Percentiles rank a stretch among this genome's conserved stretches.
phyloP scores from a whole-genome alignment of 2,888 invertebrate genomes.

The Helicoverpa assulta region DNA sequence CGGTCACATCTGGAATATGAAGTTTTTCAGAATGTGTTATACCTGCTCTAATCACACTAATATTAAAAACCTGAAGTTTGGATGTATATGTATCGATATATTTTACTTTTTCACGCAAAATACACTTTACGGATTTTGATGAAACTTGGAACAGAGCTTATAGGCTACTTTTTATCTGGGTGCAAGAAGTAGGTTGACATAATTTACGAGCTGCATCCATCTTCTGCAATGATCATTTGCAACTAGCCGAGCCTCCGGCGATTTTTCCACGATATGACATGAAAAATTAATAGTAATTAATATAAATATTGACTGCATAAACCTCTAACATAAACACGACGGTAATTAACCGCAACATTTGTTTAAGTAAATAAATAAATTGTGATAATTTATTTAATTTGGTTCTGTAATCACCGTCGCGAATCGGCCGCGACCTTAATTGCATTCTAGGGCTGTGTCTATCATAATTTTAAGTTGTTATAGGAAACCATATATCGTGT shows the following conservation, averaged over 20 bases:
- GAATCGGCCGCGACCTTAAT: constrained; percentile 43
- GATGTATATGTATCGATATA: no score
- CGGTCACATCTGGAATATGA: no score
- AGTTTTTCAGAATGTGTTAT: no score
- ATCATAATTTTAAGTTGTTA: background rate
- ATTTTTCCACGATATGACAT: constrained; percentile 1
- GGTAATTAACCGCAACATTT: constrained; percentile 46
- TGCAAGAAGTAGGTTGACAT: no score
- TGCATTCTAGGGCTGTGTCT: constrained; percentile 47
- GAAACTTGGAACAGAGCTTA: no score
- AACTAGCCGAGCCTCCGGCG: no score
- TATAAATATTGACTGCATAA: constrained; percentile 18
- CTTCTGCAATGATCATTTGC: no score
- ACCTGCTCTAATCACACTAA: no score
- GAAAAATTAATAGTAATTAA: constrained; percentile 26
- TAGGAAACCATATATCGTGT: background rate
- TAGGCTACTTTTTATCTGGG: no score
- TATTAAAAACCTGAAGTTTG: no score
- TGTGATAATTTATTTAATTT: constrained; percentile 50
- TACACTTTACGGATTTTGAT: no score
- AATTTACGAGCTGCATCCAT: background rate
- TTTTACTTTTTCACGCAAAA: no score
- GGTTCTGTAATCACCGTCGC: constrained; percentile 51
- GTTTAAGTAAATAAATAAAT: constrained; percentile 57
- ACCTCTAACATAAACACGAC: constrained; percentile 23